Conservation (phyloP, 1,140 invertebrate species). For the Zaprionus vittiger region DNA sequence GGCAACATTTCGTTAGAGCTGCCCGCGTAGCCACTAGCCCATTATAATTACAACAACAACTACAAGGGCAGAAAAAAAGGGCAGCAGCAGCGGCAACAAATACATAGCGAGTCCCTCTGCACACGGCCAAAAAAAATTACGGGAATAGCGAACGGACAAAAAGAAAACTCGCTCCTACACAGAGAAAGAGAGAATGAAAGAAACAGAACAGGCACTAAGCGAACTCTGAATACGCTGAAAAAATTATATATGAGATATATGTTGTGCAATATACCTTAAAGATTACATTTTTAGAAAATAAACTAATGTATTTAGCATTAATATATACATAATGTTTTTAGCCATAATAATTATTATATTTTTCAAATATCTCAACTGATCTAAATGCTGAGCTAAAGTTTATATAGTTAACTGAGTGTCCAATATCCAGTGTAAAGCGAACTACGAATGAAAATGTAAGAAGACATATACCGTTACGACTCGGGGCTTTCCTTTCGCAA, state of each 20-base stretch:
- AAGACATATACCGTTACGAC: not conserved
- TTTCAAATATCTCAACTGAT: not conserved
- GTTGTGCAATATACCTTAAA: no score
- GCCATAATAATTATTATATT: not conserved
- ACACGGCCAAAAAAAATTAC: slow-evolving; percentile 65
- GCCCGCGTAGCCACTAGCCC: slow-evolving; percentile 59
- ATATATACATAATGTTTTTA: not conserved
- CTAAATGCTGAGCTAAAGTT: not conserved
- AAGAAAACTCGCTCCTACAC: slow-evolving; percentile 52
- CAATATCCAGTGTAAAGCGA: no score
- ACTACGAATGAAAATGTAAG: not conserved
- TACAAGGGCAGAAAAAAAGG: slow-evolving; percentile 8
- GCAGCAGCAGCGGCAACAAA: slow-evolving; percentile 36
- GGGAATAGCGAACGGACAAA: slow-evolving; percentile 75
- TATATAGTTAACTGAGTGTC: not conserved
- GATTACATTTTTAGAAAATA: no score
- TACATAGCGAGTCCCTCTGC: slow-evolving; percentile 25
- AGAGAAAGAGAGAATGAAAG: not conserved
- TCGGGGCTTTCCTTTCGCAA: slow-evolving; percentile 2
- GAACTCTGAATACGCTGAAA: slow-evolving; percentile 14
- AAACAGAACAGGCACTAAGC: not conserved
- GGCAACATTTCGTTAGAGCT: slow-evolving; percentile 66
- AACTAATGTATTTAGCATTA: no score
- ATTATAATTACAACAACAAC: slow-evolving; percentile 75
- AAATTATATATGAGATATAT: not conserved